These are phyloP conservation scores for Nemurella pictetii DNA, from an alignment of 2,888 invertebrate genomes.

Conservation along the genomic window DNA sequence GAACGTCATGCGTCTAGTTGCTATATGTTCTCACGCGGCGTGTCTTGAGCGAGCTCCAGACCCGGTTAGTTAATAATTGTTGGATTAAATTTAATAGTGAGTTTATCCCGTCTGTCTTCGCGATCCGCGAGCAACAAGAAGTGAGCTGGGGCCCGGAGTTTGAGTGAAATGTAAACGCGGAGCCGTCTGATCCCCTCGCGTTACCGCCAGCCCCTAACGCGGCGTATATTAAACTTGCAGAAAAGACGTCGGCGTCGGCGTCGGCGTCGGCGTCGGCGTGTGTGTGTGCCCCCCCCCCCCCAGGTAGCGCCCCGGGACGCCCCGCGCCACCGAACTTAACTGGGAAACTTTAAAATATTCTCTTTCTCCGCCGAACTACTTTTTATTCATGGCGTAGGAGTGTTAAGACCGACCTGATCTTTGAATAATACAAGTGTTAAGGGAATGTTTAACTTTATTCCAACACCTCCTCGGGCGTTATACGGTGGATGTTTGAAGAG, in stretches of 20 bases:
- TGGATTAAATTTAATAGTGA: constrained; percentile 13
- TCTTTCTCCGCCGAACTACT: constrained; percentile 36
- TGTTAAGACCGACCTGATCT: constrained; percentile 39
- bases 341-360: constrained; percentile 30
- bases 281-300: not conserved
- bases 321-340: not conserved
- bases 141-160: not conserved
- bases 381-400: constrained; percentile 39
- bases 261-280: not conserved
- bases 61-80: not conserved
- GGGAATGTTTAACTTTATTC: constrained; percentile 36
- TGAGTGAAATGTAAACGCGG: not conserved
- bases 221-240: constrained; percentile 29
- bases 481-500: too few species aligned
- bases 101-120: not conserved
- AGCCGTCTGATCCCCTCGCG: not conserved
- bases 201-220: not conserved
- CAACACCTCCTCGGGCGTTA: not conserved
- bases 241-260: constrained; percentile 15
- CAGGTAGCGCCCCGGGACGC: not conserved
- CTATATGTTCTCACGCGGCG: too few species aligned
- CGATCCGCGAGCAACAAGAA: too few species aligned
- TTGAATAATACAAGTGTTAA: constrained; percentile 41
- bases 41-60: not conserved
- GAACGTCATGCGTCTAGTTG: too few species aligned